Evolutionary conservation across 1,140 invertebrate species (phyloP), one percentile per base, ranked within the genome.

Genomic region (Lepidurus arcticus): DNA sequence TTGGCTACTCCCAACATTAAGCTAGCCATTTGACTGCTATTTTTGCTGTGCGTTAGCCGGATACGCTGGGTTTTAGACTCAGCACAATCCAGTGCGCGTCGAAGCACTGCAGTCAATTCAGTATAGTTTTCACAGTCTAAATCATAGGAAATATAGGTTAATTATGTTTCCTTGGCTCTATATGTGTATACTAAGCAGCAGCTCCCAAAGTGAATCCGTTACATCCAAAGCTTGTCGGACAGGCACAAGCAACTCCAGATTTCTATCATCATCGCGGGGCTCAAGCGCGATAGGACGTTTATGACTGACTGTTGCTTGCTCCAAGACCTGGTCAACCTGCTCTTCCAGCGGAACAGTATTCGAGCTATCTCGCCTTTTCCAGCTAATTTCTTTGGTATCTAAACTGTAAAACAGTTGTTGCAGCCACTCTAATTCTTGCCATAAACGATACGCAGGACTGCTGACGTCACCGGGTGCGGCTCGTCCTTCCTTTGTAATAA

Each of bases 1-100:
- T 79, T 76, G 45, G 77, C 77, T 44, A 80, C 26, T 75, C 76
- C 75, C 43, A 77, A 73, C 53, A 73, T 21, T 42, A 45, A 75
- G 13, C 16, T 13, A n/a, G 42, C 42, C 16, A 74, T 42, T 0
- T 42, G 42, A n/a, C n/a, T 34, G 42, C 26, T 44, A n/a, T 24
- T 21, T 21, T 76, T 45, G 75, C 21, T 76, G 7, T 43, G 8
- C 42, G 44, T 5, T 16, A 24, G 16, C 26, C 42, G 16, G 21
- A 76, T 65, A 24, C 45, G 45, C 6, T 45, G 76, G 6, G 45
- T 45, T 42, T 76, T 65, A 13, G 76, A 53, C 53, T 76, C 65
- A 2, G 44, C 76, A 16, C 76, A 65, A 1, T 76, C 44, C 2
- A 76, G 26, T 13, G 76, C 42, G 42, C 65, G 65, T 26, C 65